phyloP scores from a whole-genome alignment of 2,113 vertebrate genomes.

The Pollimyrus isidori region DNA sequence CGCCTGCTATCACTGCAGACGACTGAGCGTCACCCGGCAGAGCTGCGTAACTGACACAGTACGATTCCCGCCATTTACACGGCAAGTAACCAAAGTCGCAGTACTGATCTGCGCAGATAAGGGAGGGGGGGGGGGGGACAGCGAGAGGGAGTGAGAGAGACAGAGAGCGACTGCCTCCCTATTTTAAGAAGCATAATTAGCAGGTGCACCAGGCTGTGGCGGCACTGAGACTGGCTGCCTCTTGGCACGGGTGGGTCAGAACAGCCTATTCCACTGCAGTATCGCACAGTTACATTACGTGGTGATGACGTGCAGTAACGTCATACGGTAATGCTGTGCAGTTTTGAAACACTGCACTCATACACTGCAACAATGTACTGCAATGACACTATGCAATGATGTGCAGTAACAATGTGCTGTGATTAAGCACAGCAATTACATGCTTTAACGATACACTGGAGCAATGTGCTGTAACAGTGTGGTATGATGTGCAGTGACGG shows the following conservation, averaged over 20 bases:
- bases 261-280: neutral
- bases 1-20: neutral
- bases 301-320: neutral
- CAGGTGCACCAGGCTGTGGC: neutral
- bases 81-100: neutral
- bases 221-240: neutral
- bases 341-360: neutral
- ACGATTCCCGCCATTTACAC: neutral
- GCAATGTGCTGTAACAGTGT: neutral
- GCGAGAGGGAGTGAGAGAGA: neutral
- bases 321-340: neutral
- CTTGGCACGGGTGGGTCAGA: neutral
- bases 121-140: too few relatives aligned
- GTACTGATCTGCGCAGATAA: neutral
- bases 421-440: neutral
- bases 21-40: neutral
- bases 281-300: neutral
- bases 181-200: conserved; percentile 22
- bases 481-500: neutral
- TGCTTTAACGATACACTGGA: neutral
- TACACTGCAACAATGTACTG: neutral
- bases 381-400: neutral
- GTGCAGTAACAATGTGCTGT: neutral
- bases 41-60: neutral
- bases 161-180: neutral